Evolutionary conservation across 2,113 vertebrate species (phyloP), one percentile per base, ranked within the genome.

Genomic region (Phylloscopus whistleri): DNA sequence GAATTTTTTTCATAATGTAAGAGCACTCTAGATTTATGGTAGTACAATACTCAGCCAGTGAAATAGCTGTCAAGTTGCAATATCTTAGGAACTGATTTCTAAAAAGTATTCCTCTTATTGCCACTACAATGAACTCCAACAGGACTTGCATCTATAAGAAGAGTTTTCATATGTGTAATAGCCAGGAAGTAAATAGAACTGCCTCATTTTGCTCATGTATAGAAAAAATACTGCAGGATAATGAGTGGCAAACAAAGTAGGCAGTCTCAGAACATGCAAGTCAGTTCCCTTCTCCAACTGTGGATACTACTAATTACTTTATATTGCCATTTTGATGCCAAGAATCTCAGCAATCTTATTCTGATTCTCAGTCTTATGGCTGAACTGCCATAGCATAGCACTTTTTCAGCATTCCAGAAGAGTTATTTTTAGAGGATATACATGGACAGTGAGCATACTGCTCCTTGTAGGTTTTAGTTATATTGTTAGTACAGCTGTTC

Each of bases 401-500:
- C 43, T 63, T 90, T 67, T 55, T 77, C 90, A 92, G 83, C 80
- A 79, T 56, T 93, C 84, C 41, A 84, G 60, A 83, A 59, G 49
- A 87, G 46, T 88, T 90, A 72, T 87, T 96, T 96, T 93, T 92
- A 89, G 90, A 87, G 16, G 13, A 37, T 49, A 84, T n/a, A 74
- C 8, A 84, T 10, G 52, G 88, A 78, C 73, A 96, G 60, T 31
- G 89, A 95, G 79, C 73, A 93, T 67, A 93, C 43, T 84, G 78
- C 58, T 96, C 59, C 72, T 93, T 56, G 44, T 67, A 78, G 77
- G 56, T 87, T 95, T 96, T 59, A 89, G 80, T 95, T 92, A 90
- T 46, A 72, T 73, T 93, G 88, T 91, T 89, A 90, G 46, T 96
- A 94, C 91, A 97, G 95, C 94, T 96, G 94, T 92, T 95, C 86